A percentile compares a stretch with the other conserved stretches of the same genome.
These are phyloP conservation scores for Torymus aiolomorphi DNA, from an alignment of 2,888 invertebrate species.

Conservation along the genomic window DNA sequence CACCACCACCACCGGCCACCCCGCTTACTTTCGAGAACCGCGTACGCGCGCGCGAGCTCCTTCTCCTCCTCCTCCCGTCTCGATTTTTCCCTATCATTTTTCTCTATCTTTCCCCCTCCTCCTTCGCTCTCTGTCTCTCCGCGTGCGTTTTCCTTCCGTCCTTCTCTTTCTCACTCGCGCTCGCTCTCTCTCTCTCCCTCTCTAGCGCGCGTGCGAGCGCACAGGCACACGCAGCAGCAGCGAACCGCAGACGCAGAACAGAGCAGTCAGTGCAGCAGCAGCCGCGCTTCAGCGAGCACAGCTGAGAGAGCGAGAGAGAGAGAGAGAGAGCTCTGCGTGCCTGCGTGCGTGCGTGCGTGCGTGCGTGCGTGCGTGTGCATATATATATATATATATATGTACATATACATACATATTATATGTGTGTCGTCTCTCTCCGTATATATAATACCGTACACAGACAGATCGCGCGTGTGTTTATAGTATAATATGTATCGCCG, in stretches of 20 bases:
- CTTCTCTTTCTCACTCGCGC: constrained; percentile 43
- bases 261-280: constrained; percentile 70
- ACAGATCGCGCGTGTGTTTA: no score
- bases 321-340: no score
- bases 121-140: constrained; percentile 30
- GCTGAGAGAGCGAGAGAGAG: neutral
- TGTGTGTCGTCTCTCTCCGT: neutral
- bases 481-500: no score
- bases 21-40: constrained; percentile 35
- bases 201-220: constrained; percentile 13
- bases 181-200: constrained; percentile 29
- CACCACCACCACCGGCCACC: constrained; percentile 21
- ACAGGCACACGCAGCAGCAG: no score
- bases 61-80: constrained; percentile 40
- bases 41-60: constrained; percentile 33
- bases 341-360: no score
- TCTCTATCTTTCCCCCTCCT: constrained; percentile 25
- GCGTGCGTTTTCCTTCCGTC: constrained; percentile 31
- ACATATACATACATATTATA: constrained; percentile 7
- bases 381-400: neutral
- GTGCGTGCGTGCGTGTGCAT: neutral
- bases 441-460: no score
- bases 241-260: constrained; percentile 10
- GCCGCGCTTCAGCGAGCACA: constrained; percentile 64
- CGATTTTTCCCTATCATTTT: no score